Evolutionary conservation across 2,113 vertebrate species (phyloP), one percentile per base, ranked within the genome.

Genomic region (Alligator mississippiensis): DNA sequence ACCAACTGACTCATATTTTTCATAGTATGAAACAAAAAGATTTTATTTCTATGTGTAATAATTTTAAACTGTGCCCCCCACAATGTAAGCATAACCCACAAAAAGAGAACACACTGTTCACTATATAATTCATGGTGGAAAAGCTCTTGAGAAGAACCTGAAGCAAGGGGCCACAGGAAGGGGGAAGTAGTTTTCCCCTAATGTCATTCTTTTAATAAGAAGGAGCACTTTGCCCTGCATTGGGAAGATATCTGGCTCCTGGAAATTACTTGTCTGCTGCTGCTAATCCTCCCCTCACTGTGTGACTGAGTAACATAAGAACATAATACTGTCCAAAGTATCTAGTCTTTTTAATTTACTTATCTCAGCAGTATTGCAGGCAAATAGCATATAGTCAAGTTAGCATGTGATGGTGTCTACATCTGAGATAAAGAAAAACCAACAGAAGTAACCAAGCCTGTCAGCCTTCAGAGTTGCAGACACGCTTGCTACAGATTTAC

Each of bases 371-470:
- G 0, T 34, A 60, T 16, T 55, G 22, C 5, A 64, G 63, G 25
- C 4, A 80, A 75, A 77, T 15, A 84, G 11, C 3, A 21, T 2
- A 1, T 14, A 2, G 8, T 19, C 89, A 82, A 54, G 2, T 4
- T 62, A 24, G 68, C 28, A 92, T 1, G 0, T 91, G 6, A 64
- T 58, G 24, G 18, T 1, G 3, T 4, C 8, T 60, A 16, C 10
- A 22, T 72, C 68, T 72, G 13, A 72, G 17, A 3, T 66, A 18
- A 91, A 84, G 58, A 91, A 91, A 84, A 94, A 70, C 15, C 60
- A 74, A 72, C 4, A 66, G 3, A 13, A 80, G 6, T 28, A 82
- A 76, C 34, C 47, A 47, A 25, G 0, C 0, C 30, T 62, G 6
- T 70, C 11, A 62, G 22, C 19, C 1, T n/a, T 22, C 86, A 72